Conservation (phyloP, 1,140 invertebrate species). For the Drosophila jambulina region DNA sequence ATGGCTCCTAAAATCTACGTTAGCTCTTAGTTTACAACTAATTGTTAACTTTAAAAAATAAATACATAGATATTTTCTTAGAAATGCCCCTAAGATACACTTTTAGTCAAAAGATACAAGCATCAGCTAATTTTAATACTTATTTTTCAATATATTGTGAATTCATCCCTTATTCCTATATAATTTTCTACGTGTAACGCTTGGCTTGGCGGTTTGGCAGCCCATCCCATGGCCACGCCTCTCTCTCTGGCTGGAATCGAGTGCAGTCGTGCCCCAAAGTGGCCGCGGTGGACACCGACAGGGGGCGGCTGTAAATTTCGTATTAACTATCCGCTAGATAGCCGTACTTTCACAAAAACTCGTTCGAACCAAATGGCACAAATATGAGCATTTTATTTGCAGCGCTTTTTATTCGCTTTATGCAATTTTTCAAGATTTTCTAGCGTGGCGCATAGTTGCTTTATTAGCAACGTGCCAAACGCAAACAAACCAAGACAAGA, state of each 20-base stretch:
- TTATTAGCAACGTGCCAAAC: conserved; percentile 51
- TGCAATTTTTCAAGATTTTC: conserved; percentile 22
- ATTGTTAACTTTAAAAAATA: no score
- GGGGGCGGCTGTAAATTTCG: conserved; percentile 36
- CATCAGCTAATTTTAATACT: neutral
- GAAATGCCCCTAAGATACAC: neutral
- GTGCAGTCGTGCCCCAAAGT: conserved; percentile 33
- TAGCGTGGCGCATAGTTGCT: conserved; percentile 33
- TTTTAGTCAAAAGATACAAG: neutral
- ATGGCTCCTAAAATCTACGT: no score
- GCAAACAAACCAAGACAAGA: conserved; percentile 35
- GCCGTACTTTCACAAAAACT: conserved; percentile 61
- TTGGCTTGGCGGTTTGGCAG: conserved; percentile 1
- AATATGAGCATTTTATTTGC: conserved; percentile 57
- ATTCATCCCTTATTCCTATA: neutral
- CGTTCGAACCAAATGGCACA: conserved; percentile 51
- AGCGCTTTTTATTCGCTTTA: conserved; percentile 38
- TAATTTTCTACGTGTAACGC: conserved; percentile 1
- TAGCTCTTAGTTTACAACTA: no score
- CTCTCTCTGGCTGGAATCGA: conserved; percentile 30
- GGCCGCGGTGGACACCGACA: conserved; percentile 15
- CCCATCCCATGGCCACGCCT: conserved; percentile 23
- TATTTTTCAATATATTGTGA: neutral
- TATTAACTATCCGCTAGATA: conserved; percentile 61
- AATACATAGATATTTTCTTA: no score